These are phyloP conservation scores for Euschistus heros DNA, from an alignment of 1,140 invertebrate species.

Conservation along the genomic window DNA sequence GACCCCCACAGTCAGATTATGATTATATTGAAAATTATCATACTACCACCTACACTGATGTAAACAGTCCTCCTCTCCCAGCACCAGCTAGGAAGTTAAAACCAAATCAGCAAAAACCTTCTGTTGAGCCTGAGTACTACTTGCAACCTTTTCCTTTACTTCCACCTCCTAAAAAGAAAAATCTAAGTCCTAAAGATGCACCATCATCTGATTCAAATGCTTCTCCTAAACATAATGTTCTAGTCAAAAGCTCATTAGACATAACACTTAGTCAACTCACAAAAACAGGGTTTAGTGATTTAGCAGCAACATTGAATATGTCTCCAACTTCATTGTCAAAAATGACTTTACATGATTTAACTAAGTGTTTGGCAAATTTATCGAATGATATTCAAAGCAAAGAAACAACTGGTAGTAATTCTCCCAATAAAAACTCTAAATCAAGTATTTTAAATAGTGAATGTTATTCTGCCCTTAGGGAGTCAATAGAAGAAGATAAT, in stretches of 20 bases:
- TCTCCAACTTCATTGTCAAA: constrained; percentile 63
- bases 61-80: constrained; percentile 46
- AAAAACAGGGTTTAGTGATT: constrained; percentile 63
- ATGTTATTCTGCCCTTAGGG: constrained; percentile 29
- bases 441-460: constrained; percentile 26
- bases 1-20: constrained; percentile 50
- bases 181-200: constrained; percentile 13
- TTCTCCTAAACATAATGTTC: not conserved
- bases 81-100: constrained; percentile 47
- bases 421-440: constrained; percentile 29
- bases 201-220: constrained; percentile 1
- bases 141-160: constrained; percentile 36
- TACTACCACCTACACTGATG: constrained; percentile 35
- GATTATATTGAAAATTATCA: constrained; percentile 49
- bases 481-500: constrained; percentile 31
- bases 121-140: constrained; percentile 49
- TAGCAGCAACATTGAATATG: constrained; percentile 62
- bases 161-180: constrained; percentile 36
- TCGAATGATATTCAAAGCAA: constrained; percentile 30
- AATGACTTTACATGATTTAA: constrained; percentile 73
- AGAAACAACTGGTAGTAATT: constrained; percentile 20
- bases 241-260: constrained; percentile 41
- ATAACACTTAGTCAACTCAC: constrained; percentile 72
- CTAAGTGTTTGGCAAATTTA: constrained; percentile 53
- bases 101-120: constrained; percentile 29